Base-by-base conservation (phyloP, 2,888 invertebrate genomes). In the Merodon equestris region DNA sequence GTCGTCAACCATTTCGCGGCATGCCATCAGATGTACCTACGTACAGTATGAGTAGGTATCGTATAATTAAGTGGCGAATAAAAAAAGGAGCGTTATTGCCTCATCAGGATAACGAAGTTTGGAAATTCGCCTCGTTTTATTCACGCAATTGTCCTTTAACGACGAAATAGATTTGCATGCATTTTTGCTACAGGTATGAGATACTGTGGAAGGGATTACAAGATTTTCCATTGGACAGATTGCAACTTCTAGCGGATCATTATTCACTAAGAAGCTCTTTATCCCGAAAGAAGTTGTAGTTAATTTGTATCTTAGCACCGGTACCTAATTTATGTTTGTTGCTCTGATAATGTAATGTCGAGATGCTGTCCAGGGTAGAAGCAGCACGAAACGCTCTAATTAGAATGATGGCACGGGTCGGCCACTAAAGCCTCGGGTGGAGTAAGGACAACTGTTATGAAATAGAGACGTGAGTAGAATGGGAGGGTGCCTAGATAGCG, bases 71-170 rank as follows among this genome's bases (percentile, higher is more conserved):
- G 18, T 18, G n/a, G 10, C 9, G 18, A 42, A 57, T 27, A 9
- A 27, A 34, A 40, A 50, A 50, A 14, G 42, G 38, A 47, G 15
- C 38, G 17, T 61, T 40, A 63, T 51, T 34, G 40, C 51, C 51
- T 47, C 61, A 63, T 63, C 61, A 61, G 50, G 50, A 61, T 61
- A 61, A 61, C 61, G 61, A 63, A 51, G 42, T 27, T 63, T 51
- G 27, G 54, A 54, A 27, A 47, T 40, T 54, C 47, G 19, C 48
- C 27, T 27, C 7, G 27, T 27, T 27, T 27, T 27, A 27, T 27
- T 27, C 27, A 27, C 27, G 27, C 7, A 27, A 27, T 4, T 27
- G 27, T 27, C 27, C 27, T 27, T 27, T 27, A 4, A 27, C 2
- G 3, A 7, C 2, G 7, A 27, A 27, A 27, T 7, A 27, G 27